Percentiles rank a stretch among this genome's conserved stretches.
Evolutionary conservation across 1,140 invertebrate species (phyloP).

Genomic region (Zaprionus ghesquierei): DNA sequence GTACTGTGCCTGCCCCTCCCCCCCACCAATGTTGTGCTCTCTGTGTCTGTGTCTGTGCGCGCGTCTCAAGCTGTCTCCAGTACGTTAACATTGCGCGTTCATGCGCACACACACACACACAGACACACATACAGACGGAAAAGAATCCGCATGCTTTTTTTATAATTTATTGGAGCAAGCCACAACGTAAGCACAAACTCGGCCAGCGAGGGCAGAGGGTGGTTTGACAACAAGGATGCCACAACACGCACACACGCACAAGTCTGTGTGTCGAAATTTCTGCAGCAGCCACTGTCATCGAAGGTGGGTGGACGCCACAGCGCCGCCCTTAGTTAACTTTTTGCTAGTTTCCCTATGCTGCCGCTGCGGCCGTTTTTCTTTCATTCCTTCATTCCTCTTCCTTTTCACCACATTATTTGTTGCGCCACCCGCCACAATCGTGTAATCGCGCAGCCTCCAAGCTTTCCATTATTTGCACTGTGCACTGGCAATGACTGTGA

Average conservation of each 20-base stretch:
- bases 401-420: constrained; percentile 61
- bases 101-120: constrained; percentile 51
- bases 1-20: background rate
- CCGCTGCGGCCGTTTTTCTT: constrained; percentile 4
- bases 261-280: constrained; percentile 28
- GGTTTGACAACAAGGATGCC: constrained; percentile 47
- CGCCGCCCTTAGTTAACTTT: constrained; percentile 72
- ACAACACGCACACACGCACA: constrained; percentile 38
- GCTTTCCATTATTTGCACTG: constrained; percentile 33
- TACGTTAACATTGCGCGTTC: constrained; percentile 51
- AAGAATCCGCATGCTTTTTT: constrained; percentile 32
- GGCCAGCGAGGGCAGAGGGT: constrained; percentile 43
- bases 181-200: constrained; percentile 41
- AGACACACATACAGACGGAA: constrained; percentile 14
- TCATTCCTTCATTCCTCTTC: background rate
- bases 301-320: constrained; percentile 6
- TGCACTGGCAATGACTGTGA: constrained; percentile 66
- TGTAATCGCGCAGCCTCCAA: constrained; percentile 53
- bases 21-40: no score
- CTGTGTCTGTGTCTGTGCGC: constrained; percentile 13
- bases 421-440: constrained; percentile 52
- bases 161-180: constrained; percentile 61
- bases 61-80: constrained; percentile 36
- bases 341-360: constrained; percentile 67
- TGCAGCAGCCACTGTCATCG: constrained; percentile 9